Evolutionary conservation across 1,140 invertebrate species (phyloP).

Genomic region (Ceratina australensis): DNA sequence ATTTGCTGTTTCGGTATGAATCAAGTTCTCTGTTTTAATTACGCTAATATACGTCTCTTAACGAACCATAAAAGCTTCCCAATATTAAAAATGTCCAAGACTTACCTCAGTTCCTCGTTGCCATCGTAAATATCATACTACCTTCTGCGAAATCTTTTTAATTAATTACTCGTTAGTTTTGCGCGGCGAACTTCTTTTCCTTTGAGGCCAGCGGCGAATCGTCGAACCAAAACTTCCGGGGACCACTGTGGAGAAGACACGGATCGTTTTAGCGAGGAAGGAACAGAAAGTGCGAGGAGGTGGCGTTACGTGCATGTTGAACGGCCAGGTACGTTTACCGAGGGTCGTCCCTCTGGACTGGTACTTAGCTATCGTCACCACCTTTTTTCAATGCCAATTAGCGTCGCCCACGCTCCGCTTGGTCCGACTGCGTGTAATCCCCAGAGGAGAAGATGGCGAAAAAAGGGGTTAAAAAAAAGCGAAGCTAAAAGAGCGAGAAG

Average conservation of each 20-base stretch:
- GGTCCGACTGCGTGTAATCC: constrained; percentile 47
- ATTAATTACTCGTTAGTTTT: constrained; percentile 70
- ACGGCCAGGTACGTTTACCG: constrained; percentile 31
- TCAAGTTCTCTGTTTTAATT: no score
- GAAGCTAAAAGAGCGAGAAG: neutral
- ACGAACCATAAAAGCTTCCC: neutral
- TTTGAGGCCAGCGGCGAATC: constrained; percentile 22
- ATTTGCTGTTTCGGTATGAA: neutral
- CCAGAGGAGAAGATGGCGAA: constrained; percentile 3
- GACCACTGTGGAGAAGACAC: no score
- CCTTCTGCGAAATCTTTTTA: constrained; percentile 50
- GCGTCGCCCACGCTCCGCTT: constrained; percentile 62
- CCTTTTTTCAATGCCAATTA: constrained; percentile 79
- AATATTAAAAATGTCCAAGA: neutral
- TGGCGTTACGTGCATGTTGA: constrained; percentile 10
- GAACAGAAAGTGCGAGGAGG: constrained; percentile 11
- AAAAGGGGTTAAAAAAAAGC: neutral
- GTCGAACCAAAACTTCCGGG: constrained; percentile 30
- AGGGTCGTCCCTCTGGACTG: constrained; percentile 42
- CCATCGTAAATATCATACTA: neutral
- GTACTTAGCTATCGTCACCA: constrained; percentile 73
- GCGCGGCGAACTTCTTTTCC: constrained; percentile 56
- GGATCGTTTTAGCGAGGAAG: constrained; percentile 12
- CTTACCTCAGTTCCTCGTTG: no score
- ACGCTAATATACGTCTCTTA: no score